Conservation (phyloP, 2,113 vertebrate genomes). For the Malurus elegans region DNA sequence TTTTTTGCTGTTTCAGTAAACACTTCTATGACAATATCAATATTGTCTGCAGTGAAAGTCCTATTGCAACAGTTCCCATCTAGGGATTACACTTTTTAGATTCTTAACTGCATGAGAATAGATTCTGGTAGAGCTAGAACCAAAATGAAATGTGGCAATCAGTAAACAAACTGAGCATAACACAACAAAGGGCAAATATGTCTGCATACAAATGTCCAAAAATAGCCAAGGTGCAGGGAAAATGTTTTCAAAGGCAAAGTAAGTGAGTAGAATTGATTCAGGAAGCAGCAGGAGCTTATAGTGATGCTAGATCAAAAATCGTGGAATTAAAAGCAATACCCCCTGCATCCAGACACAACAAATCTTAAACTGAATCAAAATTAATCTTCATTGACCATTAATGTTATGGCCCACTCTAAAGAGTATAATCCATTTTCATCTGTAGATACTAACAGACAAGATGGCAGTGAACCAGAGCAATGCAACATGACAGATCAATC, state of each 20-base stretch:
- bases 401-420: background rate
- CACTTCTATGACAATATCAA: background rate
- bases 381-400: background rate
- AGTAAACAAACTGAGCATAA: background rate
- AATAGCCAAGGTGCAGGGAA: background rate
- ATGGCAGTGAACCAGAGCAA: background rate
- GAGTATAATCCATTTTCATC: background rate
- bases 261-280: background rate
- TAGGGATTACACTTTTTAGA: background rate
- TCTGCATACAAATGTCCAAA: background rate
- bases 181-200: background rate
- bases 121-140: background rate
- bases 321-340: background rate
- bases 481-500: background rate
- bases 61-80: background rate
- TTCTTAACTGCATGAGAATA: background rate
- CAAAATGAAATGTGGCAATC: background rate
- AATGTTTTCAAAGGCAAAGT: background rate
- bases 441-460: background rate
- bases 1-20: background rate
- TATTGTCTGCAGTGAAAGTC: background rate
- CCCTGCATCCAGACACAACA: background rate
- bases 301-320: background rate
- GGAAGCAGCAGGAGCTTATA: background rate
- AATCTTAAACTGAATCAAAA: conserved; percentile 1